Percentiles rank a stretch among this genome's conserved stretches.
Evolutionary conservation across 2,113 vertebrate species (phyloP).

Genomic region (Carollia perspicillata): DNA sequence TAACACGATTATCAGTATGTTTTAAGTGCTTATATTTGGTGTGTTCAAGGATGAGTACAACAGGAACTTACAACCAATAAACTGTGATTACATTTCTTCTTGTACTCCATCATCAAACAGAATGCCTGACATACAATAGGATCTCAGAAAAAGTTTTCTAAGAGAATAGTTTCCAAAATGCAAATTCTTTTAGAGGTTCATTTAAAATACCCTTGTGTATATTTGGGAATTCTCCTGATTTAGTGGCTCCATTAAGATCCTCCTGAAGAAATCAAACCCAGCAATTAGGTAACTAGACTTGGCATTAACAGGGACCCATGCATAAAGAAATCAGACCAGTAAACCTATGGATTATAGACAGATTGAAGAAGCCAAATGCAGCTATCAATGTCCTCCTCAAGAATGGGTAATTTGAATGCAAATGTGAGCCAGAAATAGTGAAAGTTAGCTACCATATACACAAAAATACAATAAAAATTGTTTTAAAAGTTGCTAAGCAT

Average conservation of each 20-base stretch:
- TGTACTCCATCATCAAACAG: not conserved
- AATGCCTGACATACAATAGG: not conserved
- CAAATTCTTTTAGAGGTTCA: not conserved
- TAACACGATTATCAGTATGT: not conserved
- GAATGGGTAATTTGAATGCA: slow-evolving; percentile 22
- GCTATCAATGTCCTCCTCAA: not conserved
- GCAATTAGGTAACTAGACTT: not conserved
- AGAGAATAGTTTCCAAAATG: slow-evolving; percentile 17
- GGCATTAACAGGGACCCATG: not conserved
- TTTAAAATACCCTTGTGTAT: slow-evolving; percentile 21
- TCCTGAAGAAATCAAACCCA: slow-evolving; percentile 23
- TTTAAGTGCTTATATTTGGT: not conserved
- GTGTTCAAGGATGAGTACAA: not conserved
- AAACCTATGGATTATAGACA: not conserved
- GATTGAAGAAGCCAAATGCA: not conserved
- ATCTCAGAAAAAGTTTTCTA: slow-evolving; percentile 19
- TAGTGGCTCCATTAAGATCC: slow-evolving; percentile 4
- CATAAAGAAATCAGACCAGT: not conserved
- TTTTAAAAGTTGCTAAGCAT: not conserved
- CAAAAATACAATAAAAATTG: not conserved
- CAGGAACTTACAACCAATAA: not conserved
- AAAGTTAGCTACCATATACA: not conserved
- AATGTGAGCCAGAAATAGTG: slow-evolving; percentile 39
- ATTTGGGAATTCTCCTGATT: not conserved
- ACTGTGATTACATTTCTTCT: not conserved